Percentiles rank a stretch among this genome's conserved stretches.
Evolutionary conservation across 2,888 invertebrate species (phyloP).

Genomic region (Plagodis dolabraria): DNA sequence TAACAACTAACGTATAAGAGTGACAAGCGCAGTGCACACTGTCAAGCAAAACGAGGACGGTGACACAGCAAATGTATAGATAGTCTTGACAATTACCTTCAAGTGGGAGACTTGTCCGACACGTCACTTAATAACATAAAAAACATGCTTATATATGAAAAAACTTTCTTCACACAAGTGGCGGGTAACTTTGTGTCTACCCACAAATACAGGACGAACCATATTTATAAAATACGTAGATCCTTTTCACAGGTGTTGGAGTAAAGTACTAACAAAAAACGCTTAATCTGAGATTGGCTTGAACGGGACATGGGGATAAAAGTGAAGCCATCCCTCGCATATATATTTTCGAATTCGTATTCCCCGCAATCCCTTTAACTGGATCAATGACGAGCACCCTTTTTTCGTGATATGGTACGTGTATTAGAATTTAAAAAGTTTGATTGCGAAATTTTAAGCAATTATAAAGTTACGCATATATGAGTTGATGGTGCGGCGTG

Average conservation of each 20-base stretch:
- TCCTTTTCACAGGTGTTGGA: constrained; percentile 55
- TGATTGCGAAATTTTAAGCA: constrained; percentile 5
- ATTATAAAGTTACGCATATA: constrained; percentile 1
- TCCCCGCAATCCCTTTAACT: constrained; percentile 26
- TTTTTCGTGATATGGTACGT: constrained; percentile 16
- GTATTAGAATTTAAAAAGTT: constrained; percentile 14
- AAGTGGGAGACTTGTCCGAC: no score
- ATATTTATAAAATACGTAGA: no score
- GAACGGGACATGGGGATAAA: constrained; percentile 46
- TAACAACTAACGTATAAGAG: no score
- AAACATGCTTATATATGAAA: no score
- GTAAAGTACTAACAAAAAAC: constrained; percentile 55
- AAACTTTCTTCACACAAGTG: no score
- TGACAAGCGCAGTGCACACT: no score
- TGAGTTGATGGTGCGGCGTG: constrained; percentile 10
- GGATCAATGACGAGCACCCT: constrained; percentile 27
- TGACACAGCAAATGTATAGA: no score
- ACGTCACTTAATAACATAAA: background rate
- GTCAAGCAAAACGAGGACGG: no score
- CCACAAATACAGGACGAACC: no score
- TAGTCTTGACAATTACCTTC: no score
- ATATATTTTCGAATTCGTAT: constrained; percentile 36
- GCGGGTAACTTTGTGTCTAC: no score
- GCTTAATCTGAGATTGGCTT: constrained; percentile 61
- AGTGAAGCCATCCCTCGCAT: constrained; percentile 33